Evolutionary conservation across 2,888 invertebrate species (phyloP), one percentile per base, ranked within the genome.

Genomic region (Erannis defoliaria): DNA sequence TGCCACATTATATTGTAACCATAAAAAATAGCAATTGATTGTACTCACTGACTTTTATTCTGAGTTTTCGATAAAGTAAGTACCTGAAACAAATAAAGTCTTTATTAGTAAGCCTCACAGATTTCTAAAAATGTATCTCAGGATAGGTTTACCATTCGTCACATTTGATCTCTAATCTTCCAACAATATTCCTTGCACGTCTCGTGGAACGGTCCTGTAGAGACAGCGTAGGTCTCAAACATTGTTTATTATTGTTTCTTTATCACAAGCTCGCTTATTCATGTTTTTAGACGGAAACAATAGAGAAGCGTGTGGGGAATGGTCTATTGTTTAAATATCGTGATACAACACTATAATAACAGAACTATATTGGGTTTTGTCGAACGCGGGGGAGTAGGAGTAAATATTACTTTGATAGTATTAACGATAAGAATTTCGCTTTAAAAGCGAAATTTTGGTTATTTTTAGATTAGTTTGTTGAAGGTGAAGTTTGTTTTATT

Each of bases 271-370:
- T 68, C 64, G 61, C 67, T 74, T 68, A 72, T 70, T 68, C 72
- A 66, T 71, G 73, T 76, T 71, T 72, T 66, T 66, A 67, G 61
- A 55, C 64, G 68, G 58, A 75, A 72, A 77, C 76, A 77, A 77
- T 76, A 71, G 74, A 69, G 63, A 54, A 64, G 60, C 71, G 71
- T 76, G 72, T 67, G 67, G 72, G 70, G 70, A 78, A 76, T 69
- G 49, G 70, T 57, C 75, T 68, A 76, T 78, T 78, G 78, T 78
- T 73, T 67, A 33, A 49, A 48, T 67, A 67, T 75, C 73, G 71
- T 78, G 75, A 76, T 74, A 71, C 64, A 65, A 37, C 63, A 50
- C 62, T 63, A 57, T 60, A 67, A 71, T 51, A 51, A 51, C 51
- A 67, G 66, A 66, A 64, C 66, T 64, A 64, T 56, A 51, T 62